Percentiles rank a stretch among this genome's conserved stretches.
Conservation (phyloP, 1,140 invertebrate species). For the Idris sp. region DNA sequence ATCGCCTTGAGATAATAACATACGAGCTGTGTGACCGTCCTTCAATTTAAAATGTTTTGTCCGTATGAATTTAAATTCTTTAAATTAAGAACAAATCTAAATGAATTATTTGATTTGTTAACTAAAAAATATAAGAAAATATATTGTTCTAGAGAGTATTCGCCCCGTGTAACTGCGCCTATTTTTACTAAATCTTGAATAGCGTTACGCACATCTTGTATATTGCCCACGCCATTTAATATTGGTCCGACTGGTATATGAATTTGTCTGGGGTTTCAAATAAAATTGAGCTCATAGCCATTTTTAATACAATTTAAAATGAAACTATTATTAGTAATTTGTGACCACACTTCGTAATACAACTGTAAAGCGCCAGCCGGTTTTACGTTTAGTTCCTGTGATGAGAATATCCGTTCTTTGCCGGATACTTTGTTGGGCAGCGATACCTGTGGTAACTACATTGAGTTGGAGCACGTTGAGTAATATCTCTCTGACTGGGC, state of each 20-base stretch:
- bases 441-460: not conserved
- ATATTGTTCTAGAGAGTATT: not conserved
- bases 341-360: constrained; percentile 4
- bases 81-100: too few relatives aligned
- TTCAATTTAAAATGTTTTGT: too few relatives aligned
- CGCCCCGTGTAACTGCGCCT: not conserved
- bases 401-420: not conserved
- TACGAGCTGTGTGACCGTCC: too few relatives aligned
- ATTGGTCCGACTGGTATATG: not conserved
- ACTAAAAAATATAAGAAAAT: not conserved
- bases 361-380: not conserved
- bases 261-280: not conserved
- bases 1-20: too few relatives aligned
- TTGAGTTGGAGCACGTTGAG: too few relatives aligned
- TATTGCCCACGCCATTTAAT: not conserved
- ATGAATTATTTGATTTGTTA: constrained; percentile 4
- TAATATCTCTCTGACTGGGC: not conserved
- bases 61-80: too few relatives aligned
- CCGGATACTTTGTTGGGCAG: not conserved
- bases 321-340: constrained; percentile 1
- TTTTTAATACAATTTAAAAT: constrained; percentile 7
- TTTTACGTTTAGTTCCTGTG: constrained; percentile 16
- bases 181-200: not conserved
- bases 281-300: constrained; percentile 1
- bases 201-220: not conserved